phyloP scores from a whole-genome alignment of 2,113 vertebrate species.

The Sarotherodon lohbergeri region DNA sequence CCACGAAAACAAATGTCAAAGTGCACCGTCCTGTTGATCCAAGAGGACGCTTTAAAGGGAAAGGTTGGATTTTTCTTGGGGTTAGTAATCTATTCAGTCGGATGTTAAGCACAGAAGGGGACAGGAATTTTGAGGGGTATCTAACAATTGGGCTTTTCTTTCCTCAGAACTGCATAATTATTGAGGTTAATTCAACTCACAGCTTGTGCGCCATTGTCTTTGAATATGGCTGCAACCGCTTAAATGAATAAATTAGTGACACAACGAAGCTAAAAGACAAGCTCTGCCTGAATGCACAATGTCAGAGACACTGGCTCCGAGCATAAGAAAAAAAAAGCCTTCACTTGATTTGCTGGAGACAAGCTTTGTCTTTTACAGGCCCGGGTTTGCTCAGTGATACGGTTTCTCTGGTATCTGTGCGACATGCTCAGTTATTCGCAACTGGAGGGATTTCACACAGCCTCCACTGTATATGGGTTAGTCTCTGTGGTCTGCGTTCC shows the following conservation, averaged over 20 bases:
- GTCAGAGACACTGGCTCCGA: constrained; percentile 9
- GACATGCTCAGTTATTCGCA: constrained; percentile 11
- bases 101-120: constrained; percentile 40
- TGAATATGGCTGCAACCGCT: constrained; percentile 57
- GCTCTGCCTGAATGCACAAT: constrained; percentile 37
- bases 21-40: not conserved
- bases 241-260: constrained; percentile 65
- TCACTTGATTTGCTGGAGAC: constrained; percentile 31
- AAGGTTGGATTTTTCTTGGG: constrained; percentile 8
- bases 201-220: constrained; percentile 61
- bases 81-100: constrained; percentile 45
- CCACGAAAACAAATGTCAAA: not conserved
- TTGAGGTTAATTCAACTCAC: constrained; percentile 63
- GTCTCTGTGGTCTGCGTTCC: not conserved
- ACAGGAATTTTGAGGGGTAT: constrained; percentile 42
- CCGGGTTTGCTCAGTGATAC: constrained; percentile 20
- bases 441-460: not conserved
- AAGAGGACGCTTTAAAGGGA: not conserved
- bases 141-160: constrained; percentile 64
- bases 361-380: constrained; percentile 27
- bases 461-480: not conserved
- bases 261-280: constrained; percentile 51
- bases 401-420: constrained; percentile 19
- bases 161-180: constrained; percentile 63
- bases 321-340: constrained; percentile 21